Base-by-base conservation (phyloP, 2,797 vertebrate genomes). In the Apogon talboti region DNA sequence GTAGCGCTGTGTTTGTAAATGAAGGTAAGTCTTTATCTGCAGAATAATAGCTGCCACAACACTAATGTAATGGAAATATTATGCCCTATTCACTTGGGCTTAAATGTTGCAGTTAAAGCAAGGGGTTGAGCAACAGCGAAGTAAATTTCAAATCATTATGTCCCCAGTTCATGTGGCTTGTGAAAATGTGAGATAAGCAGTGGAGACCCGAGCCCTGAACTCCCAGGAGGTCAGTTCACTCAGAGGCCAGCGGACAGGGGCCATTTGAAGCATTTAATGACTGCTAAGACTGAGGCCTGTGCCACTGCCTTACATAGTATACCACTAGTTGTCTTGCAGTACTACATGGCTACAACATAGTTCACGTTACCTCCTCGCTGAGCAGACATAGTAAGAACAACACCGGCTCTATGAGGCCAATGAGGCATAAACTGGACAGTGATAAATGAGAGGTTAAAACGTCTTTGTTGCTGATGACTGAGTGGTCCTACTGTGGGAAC, bases 211-310 rank as follows among this genome's bases (percentile, higher is more conserved):
- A 59, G 78, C 72, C 53, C 62, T 56, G 47, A 47, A 76, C 47
- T 90, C 88, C 83, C 86, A 50, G 81, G 88, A 62, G 84, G 80
- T 74, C 79, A 76, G 92, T 91, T 93, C 90, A 92, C 63, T 45
- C 66, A 44, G 78, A 81, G 91, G 91, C 78, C 90, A 89, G 56
- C 16, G 79, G 81, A 88, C 87, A 83, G 71, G 83, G 78, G 70
- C 84, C 74, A 81, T 82, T 90, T 89, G 78, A 90, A 71, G 74
- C 69, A 66, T 71, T 88, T 81, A 88, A 89, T 79, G 75, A 73
- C 74, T 16, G 30, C 71, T 65, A 78, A 59, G 66, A 65, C 62
- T 45, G 60, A 62, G 54, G 59, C 30, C 58, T 73, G 55, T 55
- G 65, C 60, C 66, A 61, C 65, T 13, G 45, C 62, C 66, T 80